Conservation (phyloP, 2,797 vertebrate species). For the Neosalanx taihuensis region DNA sequence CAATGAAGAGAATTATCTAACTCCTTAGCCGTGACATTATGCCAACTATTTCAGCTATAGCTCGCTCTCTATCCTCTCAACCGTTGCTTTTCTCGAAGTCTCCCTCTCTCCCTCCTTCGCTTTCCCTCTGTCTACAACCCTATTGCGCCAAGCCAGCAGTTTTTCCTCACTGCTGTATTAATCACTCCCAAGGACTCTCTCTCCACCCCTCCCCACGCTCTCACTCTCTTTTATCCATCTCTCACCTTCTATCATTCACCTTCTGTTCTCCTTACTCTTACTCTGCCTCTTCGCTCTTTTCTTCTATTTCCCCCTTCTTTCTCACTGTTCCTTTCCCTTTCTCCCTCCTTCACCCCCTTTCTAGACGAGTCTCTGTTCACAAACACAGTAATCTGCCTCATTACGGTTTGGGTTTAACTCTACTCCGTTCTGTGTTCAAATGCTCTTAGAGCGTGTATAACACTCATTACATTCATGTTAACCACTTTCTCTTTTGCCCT, state of each 20-base stretch:
- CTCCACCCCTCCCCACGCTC: not conserved
- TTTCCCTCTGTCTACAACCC: not conserved
- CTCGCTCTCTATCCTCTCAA: slow-evolving; percentile 5
- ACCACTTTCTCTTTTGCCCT: not conserved
- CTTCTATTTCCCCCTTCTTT: not conserved
- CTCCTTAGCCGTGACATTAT: slow-evolving; percentile 37
- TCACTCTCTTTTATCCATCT: not conserved
- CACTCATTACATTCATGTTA: slow-evolving; percentile 3
- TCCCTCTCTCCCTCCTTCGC: not conserved
- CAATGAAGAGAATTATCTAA: slow-evolving; percentile 50
- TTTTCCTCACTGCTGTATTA: not conserved
- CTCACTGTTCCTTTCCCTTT: not conserved
- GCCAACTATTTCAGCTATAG: slow-evolving; percentile 25
- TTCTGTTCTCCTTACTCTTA: not conserved
- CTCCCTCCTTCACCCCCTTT: not conserved
- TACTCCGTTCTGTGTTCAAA: slow-evolving; percentile 4
- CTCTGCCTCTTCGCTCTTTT: not conserved
- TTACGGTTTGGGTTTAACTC: not conserved
- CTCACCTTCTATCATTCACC: not conserved
- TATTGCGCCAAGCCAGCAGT: not conserved
- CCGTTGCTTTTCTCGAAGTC: not conserved
- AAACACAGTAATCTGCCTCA: slow-evolving; percentile 5
- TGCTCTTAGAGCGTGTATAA: not conserved
- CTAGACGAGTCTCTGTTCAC: not conserved
- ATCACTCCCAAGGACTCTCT: not conserved